Base-by-base conservation (phyloP, 2,888 invertebrate genomes). In the Drosophila anomelani region DNA sequence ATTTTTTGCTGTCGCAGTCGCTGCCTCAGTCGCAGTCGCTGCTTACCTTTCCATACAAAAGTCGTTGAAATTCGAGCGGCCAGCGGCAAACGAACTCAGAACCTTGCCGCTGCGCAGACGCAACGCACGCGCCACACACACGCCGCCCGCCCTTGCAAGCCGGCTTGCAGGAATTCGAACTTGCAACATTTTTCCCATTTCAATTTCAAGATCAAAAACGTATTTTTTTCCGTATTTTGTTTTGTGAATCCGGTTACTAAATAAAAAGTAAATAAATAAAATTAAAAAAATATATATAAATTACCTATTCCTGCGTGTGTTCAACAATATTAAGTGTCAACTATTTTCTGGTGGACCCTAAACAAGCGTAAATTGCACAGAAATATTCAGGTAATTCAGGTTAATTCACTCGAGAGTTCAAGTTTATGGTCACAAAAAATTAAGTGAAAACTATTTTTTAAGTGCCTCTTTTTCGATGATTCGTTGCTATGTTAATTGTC, bases 31-130 rank as follows among this genome's bases (percentile, higher is more conserved):
- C 55, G 64, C 47, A 54, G 51, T 29, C 67, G 67, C 51, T 79
- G 73, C 57, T 15, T 47, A 32, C 47, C 51, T 53, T 53, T 62
- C 56, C 57, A 73, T 58, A 49, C 66, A 64, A 75, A 79, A 79
- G 76, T 68, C 75, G 79, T 88, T 85, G 76, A 89, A 84, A 88
- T 89, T 79, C 89, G 80, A 83, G 77, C 81, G 81, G 76, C 76
- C 76, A 79, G 71, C 80, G 80, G 61, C 80, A 78, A 76, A 74
- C 84, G 80, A 80, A 82, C 73, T 87, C 91, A 91, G 91, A 91
- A 91, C 91, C 84, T 80, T 81, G 79, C 82, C 81, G 75, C 80
- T 88, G 91, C 91, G 90, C 91, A 89, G 88, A 78, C 90, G 85
- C 79, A 83, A 85, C 90, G 82, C 88, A 90, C 91, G 87, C 80